phyloP scores from a whole-genome alignment of 2,888 invertebrate genomes.

The Cetonia aurata region DNA sequence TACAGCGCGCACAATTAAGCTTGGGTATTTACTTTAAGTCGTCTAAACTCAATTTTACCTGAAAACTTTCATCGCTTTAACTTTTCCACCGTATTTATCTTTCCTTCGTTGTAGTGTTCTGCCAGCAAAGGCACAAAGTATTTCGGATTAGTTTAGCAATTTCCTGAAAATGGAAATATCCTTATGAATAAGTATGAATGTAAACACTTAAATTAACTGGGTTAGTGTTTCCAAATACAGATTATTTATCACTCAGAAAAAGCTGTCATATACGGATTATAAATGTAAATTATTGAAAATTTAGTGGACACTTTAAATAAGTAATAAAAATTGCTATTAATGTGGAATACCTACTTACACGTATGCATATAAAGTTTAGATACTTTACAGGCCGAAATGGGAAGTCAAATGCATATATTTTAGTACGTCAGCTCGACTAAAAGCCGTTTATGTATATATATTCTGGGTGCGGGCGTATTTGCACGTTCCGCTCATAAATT shows the following conservation, averaged over 20 bases:
- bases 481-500: constrained; percentile 5
- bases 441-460: constrained; percentile 7
- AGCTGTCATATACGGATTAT: no score
- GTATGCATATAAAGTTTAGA: no score
- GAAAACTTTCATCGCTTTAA: constrained; percentile 14
- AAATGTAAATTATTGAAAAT: no score
- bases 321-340: no score
- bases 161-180: no score
- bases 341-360: no score
- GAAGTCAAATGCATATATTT: constrained; percentile 9
- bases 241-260: no score
- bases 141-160: neutral
- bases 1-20: constrained; percentile 11
- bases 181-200: no score
- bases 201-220: no score
- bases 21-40: constrained; percentile 13
- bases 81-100: neutral
- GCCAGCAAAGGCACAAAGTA: neutral
- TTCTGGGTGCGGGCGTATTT: neutral
- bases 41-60: constrained; percentile 24
- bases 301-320: no score
- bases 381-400: neutral
- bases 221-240: no score
- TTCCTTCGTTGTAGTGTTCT: neutral
- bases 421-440: neutral